Evolutionary conservation across 2,113 vertebrate genomes (phyloP).

Genomic region (Dryoscopus gambensis): DNA sequence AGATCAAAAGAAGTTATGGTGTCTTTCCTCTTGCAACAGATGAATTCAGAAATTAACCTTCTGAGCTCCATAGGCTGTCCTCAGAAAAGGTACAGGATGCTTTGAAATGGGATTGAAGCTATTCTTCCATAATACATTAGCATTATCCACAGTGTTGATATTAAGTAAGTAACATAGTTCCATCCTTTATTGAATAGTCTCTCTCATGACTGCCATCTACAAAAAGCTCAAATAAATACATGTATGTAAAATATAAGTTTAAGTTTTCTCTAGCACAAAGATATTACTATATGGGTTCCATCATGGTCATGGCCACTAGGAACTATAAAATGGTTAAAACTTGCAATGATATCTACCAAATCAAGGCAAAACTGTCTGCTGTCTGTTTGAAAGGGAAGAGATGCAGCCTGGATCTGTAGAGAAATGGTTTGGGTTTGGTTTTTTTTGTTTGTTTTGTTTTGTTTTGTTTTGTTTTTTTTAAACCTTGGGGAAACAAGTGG

Average conservation of each 20-base stretch:
- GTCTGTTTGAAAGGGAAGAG: not conserved
- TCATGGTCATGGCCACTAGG: not conserved
- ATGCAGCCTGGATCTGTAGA: not conserved
- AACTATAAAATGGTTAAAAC: not conserved
- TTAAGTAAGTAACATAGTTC: not conserved
- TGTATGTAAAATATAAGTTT: not conserved
- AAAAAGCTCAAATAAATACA: not conserved
- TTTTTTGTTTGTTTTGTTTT: no score
- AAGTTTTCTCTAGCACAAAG: not conserved
- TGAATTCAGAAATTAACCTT: not conserved
- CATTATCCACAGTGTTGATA: not conserved
- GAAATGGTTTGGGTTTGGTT: not conserved
- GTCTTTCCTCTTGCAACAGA: not conserved
- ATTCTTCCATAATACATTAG: not conserved
- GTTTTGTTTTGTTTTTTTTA: conserved; percentile 19
- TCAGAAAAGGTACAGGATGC: not conserved
- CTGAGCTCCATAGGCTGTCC: not conserved
- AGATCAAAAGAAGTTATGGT: not conserved
- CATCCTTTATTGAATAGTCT: not conserved
- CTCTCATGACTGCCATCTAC: not conserved
- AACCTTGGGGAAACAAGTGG: not conserved
- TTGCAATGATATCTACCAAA: not conserved
- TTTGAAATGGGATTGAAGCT: not conserved
- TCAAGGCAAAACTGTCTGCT: not conserved
- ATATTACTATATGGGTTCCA: not conserved